phyloP scores from a whole-genome alignment of 2,113 vertebrate genomes.

The Hippocampus comes region DNA sequence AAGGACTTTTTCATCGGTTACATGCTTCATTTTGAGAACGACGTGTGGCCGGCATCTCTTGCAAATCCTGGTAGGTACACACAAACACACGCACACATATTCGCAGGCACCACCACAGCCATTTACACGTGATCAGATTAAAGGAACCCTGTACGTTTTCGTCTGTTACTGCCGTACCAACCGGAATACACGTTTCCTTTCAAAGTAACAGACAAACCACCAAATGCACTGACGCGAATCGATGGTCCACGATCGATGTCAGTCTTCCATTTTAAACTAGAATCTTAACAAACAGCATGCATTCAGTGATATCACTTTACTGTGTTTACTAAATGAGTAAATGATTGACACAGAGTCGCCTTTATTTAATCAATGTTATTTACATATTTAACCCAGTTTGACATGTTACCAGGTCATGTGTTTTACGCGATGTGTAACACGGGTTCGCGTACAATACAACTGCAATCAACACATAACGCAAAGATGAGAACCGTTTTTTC shows the following conservation, averaged over 20 bases:
- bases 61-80: conserved; percentile 56
- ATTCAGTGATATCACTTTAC: background rate
- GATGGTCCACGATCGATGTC: background rate
- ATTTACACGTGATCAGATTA: conserved; percentile 47
- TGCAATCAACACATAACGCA: background rate
- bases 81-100: conserved; percentile 10
- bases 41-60: conserved; percentile 72
- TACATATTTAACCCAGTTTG: too few species aligned
- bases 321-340: background rate
- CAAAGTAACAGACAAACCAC: conserved; percentile 27
- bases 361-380: too few species aligned
- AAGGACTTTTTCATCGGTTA: conserved; percentile 65
- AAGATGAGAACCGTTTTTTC: background rate
- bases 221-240: background rate
- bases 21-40: conserved; percentile 70
- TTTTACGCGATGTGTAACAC: background rate
- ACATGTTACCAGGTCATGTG: background rate
- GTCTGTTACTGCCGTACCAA: conserved; percentile 7
- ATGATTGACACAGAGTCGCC: too few species aligned
- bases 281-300: background rate
- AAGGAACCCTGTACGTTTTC: background rate
- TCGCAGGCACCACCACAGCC: conserved; percentile 30
- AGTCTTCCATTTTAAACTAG: background rate
- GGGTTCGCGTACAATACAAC: background rate
- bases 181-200: conserved; percentile 1